These are phyloP conservation scores for Cetoscarus ocellatus DNA, from an alignment of 2,797 vertebrate genomes.

Conservation along the genomic window DNA sequence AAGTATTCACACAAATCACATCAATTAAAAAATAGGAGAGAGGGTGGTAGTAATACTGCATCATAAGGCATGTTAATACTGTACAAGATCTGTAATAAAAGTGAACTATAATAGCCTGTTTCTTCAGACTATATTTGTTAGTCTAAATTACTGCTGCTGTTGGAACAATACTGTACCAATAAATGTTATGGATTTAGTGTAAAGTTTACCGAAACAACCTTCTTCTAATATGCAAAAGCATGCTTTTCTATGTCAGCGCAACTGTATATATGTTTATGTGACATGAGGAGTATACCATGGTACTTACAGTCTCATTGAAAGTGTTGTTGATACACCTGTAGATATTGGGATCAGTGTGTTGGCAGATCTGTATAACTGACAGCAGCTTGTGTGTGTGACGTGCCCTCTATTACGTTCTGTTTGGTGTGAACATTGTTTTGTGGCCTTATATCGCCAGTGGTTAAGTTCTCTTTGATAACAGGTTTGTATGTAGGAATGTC, in stretches of 20 bases:
- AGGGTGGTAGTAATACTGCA: slow-evolving; percentile 66
- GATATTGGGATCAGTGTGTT: slow-evolving; percentile 65
- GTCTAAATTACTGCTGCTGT: slow-evolving; percentile 71
- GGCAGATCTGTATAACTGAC: slow-evolving; percentile 60
- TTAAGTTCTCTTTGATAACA: slow-evolving; percentile 73
- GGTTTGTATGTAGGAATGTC: slow-evolving; percentile 68
- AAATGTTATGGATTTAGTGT: slow-evolving; percentile 74
- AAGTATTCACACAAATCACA: slow-evolving; percentile 46
- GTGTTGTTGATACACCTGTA: slow-evolving; percentile 69
- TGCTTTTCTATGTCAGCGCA: slow-evolving; percentile 79
- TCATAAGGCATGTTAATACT: slow-evolving; percentile 81
- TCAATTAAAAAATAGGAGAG: slow-evolving; percentile 43
- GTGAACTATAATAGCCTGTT: slow-evolving; percentile 72
- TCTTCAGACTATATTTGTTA: slow-evolving; percentile 77
- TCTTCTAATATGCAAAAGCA: slow-evolving; percentile 83
- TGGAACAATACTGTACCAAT: slow-evolving; percentile 72
- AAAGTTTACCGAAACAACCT: slow-evolving; percentile 76
- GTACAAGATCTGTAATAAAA: slow-evolving; percentile 80
- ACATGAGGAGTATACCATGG: slow-evolving; percentile 54
- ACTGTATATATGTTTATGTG: slow-evolving; percentile 76
- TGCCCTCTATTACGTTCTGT: slow-evolving; percentile 70
- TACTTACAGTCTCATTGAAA: slow-evolving; percentile 52
- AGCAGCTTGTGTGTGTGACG: slow-evolving; percentile 72
- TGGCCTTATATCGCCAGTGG: slow-evolving; percentile 79
- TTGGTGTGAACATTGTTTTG: slow-evolving; percentile 71